Evolutionary conservation across 2,113 vertebrate species (phyloP), one percentile per base, ranked within the genome.

Genomic region (Saccopteryx leptura): DNA sequence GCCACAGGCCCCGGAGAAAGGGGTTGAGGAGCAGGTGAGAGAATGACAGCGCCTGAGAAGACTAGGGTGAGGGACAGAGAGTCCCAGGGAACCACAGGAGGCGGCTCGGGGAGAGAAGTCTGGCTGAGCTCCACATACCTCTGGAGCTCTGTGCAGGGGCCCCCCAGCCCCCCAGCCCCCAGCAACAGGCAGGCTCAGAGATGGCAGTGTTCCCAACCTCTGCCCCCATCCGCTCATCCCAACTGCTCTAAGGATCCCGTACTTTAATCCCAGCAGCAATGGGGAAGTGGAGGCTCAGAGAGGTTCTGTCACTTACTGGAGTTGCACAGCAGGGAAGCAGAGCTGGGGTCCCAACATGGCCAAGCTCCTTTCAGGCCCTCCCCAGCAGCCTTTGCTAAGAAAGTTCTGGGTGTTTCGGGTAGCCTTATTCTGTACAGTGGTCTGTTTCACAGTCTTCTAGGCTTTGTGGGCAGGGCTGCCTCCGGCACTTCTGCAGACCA

Each of bases 391-490:
- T 18, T 31, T 17, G 15, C 66, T 46, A 13, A 26, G 65, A 50
- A 19, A 2, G 56, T 23, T 26, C 9, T 15, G 63, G 11, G n/a
- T 31, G 50, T 18, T 61, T 33, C 7, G 21, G 56, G n/a, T 19
- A 4, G 39, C 31, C 24, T 61, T 46, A 33, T 69, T 74, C 28
- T 15, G 10, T 39, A 28, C 7, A 23, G 46, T 2, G 21, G 56
- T 31, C 83, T 61, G 0, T 88, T 83, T 2, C 7, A 99, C 99
- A 98, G 98, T 26, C 97, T 97, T 19, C 98, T 98, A 1, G 99
- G 99, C 71, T 96, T 92, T 97, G 96, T 2, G 6, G 65, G 17
- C 28, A 54, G 87, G 33, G 23, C 65, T 68, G 82, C 52, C 60
- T 54, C 9, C 18, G 31, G 15, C n/a, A n/a, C n/a, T 48, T 54